Conservation (phyloP, 2,888 invertebrate species). For the Acronicta alni region DNA sequence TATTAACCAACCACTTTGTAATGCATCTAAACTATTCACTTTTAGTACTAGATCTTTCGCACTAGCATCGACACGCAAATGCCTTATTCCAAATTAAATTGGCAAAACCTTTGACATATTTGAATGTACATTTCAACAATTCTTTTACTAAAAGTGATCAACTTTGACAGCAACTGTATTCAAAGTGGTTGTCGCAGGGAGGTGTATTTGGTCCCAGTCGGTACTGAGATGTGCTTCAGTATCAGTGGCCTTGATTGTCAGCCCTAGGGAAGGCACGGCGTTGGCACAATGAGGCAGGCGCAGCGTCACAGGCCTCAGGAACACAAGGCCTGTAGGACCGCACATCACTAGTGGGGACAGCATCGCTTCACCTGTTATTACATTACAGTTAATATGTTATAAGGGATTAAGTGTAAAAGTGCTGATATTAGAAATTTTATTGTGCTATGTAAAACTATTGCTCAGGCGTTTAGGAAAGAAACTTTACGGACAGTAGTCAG, state of each 20-base stretch:
- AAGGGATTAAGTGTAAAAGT: background rate
- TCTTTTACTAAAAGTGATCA: constrained; percentile 92
- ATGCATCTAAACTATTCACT: constrained; percentile 16
- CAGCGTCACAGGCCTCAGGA: constrained; percentile 96
- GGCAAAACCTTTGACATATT: background rate
- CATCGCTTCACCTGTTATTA: constrained; percentile 95
- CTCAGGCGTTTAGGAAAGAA: background rate
- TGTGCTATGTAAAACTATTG: constrained; percentile 25
- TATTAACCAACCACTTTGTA: constrained; percentile 35
- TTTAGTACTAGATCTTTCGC: background rate
- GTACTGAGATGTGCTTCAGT: constrained; percentile 95
- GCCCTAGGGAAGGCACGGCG: constrained; percentile 93
- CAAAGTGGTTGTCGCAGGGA: constrained; percentile 95
- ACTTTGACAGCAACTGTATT: constrained; percentile 97
- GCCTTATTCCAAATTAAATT: constrained; percentile 23
- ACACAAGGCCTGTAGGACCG: constrained; percentile 97
- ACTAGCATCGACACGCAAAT: constrained; percentile 40
- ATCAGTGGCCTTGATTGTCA: constrained; percentile 94
- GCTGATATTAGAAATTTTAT: constrained; percentile 26
- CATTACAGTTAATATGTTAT: constrained; percentile 34
- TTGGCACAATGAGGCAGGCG: constrained; percentile 96
- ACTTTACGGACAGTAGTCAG: constrained; percentile 11
- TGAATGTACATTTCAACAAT: background rate
- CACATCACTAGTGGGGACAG: constrained; percentile 98
- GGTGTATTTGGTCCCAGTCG: constrained; percentile 95